phyloP scores from a whole-genome alignment of 1,140 invertebrate species.

The Temnothorax nylanderi region DNA sequence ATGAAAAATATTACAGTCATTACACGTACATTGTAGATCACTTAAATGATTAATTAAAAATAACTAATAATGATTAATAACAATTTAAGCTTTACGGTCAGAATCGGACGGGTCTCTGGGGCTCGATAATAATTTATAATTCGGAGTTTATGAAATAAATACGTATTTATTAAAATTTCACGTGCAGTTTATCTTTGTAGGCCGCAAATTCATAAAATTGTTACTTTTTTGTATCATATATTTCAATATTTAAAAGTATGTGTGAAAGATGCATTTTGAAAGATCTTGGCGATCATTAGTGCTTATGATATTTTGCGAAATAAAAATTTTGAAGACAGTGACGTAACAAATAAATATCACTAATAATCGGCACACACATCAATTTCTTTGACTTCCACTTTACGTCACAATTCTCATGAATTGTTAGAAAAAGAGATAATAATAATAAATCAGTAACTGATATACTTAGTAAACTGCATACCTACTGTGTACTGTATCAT shows the following conservation, averaged over 20 bases:
- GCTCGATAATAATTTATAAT: conserved; percentile 38
- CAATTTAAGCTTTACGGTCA: conserved; percentile 24
- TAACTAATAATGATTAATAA: conserved; percentile 28
- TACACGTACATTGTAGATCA: conserved; percentile 6
- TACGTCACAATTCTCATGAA: background rate
- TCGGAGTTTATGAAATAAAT: conserved; percentile 10
- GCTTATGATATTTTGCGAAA: background rate
- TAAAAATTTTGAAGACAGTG: background rate
- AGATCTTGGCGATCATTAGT: background rate
- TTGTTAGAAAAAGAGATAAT: background rate
- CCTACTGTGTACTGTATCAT: background rate
- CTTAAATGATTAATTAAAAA: conserved; percentile 42
- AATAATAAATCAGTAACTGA: background rate
- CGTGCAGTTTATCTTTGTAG: background rate
- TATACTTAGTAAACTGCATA: background rate
- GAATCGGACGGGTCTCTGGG: background rate
- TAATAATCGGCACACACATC: background rate
- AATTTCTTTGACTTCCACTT: background rate
- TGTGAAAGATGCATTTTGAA: background rate
- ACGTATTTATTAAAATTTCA: conserved; percentile 27
- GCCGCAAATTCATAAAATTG: background rate
- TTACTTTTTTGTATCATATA: background rate
- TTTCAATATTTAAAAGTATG: too few relatives aligned
- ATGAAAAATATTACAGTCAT: conserved; percentile 29
- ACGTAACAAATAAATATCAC: background rate